phyloP scores from a whole-genome alignment of 1,140 invertebrate species.

The Paraescarpia echinospica region DNA sequence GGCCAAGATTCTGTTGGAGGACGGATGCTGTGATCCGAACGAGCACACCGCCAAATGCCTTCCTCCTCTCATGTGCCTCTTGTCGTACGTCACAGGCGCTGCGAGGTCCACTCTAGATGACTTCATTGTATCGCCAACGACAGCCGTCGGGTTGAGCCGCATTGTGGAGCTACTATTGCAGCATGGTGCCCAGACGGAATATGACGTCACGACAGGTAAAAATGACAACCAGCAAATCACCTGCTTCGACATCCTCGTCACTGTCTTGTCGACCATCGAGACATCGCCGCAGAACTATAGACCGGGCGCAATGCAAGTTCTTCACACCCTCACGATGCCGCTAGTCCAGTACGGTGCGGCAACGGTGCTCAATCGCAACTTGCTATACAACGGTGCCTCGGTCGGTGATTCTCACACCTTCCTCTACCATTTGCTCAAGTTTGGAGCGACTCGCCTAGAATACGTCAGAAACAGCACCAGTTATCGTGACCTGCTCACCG shows the following conservation, averaged over 20 bases:
- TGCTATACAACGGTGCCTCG: neutral
- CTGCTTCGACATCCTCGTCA: conserved; percentile 11
- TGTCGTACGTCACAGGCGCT: neutral
- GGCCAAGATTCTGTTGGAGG: neutral
- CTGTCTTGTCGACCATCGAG: neutral
- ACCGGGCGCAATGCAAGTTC: neutral
- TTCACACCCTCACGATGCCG: neutral
- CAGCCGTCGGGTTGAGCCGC: neutral
- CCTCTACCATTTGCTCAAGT: conserved; percentile 22
- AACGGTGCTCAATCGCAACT: neutral
- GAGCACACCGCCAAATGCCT: neutral
- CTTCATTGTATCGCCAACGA: neutral
- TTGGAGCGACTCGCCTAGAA: conserved; percentile 12
- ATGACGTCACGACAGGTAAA: neutral
- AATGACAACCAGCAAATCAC: neutral
- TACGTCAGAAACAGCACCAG: neutral
- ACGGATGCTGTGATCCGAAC: neutral
- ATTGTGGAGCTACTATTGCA: neutral
- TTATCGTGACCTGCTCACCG: neutral
- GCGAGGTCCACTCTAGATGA: neutral
- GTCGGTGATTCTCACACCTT: neutral
- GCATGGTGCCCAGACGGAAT: conserved; percentile 7
- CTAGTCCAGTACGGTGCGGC: conserved; percentile 10
- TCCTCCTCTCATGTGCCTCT: conserved; percentile 10
- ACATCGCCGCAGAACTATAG: neutral